A percentile compares a stretch with the other conserved stretches of the same genome.
Evolutionary conservation across 2,888 invertebrate genomes (phyloP).

Genomic region (Mimumesa dahlbomi): DNA sequence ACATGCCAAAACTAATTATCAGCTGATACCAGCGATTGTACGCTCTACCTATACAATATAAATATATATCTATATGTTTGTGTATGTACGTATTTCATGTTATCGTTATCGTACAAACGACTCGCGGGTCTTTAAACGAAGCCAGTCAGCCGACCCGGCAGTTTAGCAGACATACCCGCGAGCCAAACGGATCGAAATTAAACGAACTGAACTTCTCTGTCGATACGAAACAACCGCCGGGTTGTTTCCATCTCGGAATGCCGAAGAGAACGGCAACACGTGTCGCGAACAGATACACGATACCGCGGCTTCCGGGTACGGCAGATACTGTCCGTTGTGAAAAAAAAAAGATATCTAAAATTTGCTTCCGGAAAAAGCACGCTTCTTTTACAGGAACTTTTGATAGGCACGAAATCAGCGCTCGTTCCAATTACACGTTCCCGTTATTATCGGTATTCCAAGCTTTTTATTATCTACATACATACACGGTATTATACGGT

Average conservation of each 20-base stretch:
- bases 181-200: constrained; percentile 45
- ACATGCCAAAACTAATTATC: too few species aligned
- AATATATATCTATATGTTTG: too few species aligned
- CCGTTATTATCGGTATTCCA: too few species aligned
- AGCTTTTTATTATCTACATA: too few species aligned
- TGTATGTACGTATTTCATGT: neutral
- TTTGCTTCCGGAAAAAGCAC: neutral
- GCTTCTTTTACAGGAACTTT: too few species aligned
- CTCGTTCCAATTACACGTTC: too few species aligned
- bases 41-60: too few species aligned
- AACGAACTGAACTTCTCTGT: constrained; percentile 27
- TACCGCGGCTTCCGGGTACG: neutral
- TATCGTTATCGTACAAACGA: constrained; percentile 30
- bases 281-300: constrained; percentile 16
- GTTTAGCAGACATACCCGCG: constrained; percentile 17
- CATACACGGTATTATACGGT: too few species aligned
- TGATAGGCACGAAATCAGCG: too few species aligned
- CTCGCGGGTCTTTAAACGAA: constrained; percentile 17
- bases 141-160: neutral
- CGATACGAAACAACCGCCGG: constrained; percentile 44
- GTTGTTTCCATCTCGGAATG: constrained; percentile 24
- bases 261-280: constrained; percentile 6
- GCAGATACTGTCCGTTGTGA: neutral
- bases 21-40: too few species aligned
- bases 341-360: too few species aligned